Conservation (phyloP, 2,888 invertebrate genomes). For the Desoria tigrina region DNA sequence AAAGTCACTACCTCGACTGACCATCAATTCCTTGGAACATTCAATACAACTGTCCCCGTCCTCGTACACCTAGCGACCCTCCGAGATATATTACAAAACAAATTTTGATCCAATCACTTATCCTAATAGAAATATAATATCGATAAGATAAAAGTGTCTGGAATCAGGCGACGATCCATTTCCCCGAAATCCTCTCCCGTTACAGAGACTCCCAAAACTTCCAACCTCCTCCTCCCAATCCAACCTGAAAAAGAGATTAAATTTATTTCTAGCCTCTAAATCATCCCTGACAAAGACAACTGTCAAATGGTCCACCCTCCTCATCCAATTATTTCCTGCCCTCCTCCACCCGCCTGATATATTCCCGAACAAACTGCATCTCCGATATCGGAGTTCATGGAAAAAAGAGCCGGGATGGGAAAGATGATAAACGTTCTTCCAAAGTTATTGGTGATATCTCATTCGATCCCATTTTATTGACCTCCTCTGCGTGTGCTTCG, state of each 20-base stretch:
- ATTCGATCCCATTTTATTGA: slow-evolving; percentile 23
- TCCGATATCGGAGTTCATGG: background rate
- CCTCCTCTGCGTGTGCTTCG: slow-evolving; percentile 10
- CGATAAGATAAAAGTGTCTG: no score
- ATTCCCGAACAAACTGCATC: background rate
- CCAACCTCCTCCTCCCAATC: background rate
- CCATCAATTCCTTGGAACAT: no score
- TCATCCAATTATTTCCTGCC: slow-evolving; percentile 22
- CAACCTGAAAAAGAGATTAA: slow-evolving; percentile 11
- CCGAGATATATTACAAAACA: no score
- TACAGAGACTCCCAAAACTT: no score
- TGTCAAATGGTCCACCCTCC: slow-evolving; percentile 16
- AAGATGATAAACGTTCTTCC: slow-evolving; percentile 19
- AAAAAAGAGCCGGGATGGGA: background rate
- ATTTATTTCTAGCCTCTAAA: slow-evolving; percentile 20
- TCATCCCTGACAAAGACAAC: slow-evolving; percentile 17
- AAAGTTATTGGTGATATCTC: slow-evolving; percentile 25
- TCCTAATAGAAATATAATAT: no score
- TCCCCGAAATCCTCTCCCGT: no score
- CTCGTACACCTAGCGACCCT: no score
- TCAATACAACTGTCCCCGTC: no score
- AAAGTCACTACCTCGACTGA: no score
- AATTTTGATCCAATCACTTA: no score
- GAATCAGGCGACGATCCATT: no score
- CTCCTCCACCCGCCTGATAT: background rate